Evolutionary conservation across 2,797 vertebrate species (phyloP), one percentile per base, ranked within the genome.

Genomic region (Phrynocephalus vlangalii): DNA sequence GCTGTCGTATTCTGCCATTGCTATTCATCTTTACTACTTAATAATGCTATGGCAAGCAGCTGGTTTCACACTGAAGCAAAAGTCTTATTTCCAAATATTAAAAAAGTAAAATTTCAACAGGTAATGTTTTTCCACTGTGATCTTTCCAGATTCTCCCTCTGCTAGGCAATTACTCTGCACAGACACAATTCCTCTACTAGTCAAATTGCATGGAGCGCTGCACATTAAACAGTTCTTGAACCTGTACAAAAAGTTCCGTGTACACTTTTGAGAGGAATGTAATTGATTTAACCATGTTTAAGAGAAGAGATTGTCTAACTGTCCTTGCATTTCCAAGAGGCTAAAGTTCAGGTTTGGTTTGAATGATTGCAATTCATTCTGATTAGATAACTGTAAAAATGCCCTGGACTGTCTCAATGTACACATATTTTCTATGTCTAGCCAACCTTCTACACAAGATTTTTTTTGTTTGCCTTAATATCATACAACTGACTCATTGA

Each of bases 311-410:
- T 22, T 18, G 26, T 38, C 82, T 89, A 79, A 87, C 79, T 88
- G 63, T 88, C 89, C 89, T 92, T 91, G 81, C 15, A 52, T 52
- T 89, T 90, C 86, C 76, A 56, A 92, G 87, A 86, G 86, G 82
- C n/a, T 82, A 82, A 92, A 90, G 83, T 89, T 93, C 78, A 91
- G 71, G 30, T 90, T 91, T 90, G 70, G 73, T 76, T 81, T 89
- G 72, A 90, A 93, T 86, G 91, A 86, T 90, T 88, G 84, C 84
- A 87, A 78, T 83, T 90, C 0, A 3, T 91, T 89, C 91, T 77
- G 79, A 91, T 91, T 86, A 86, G 85, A 79, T 80, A 92, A 89
- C 85, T 83, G 82, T 86, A 89, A 92, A 89, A 90, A 80, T 82
- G 67, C 73, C 20, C 72, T 87, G 38, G 30, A 73, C 50, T 92